Conservation (phyloP, 2,113 vertebrate genomes). For the Paratilapia polleni region DNA sequence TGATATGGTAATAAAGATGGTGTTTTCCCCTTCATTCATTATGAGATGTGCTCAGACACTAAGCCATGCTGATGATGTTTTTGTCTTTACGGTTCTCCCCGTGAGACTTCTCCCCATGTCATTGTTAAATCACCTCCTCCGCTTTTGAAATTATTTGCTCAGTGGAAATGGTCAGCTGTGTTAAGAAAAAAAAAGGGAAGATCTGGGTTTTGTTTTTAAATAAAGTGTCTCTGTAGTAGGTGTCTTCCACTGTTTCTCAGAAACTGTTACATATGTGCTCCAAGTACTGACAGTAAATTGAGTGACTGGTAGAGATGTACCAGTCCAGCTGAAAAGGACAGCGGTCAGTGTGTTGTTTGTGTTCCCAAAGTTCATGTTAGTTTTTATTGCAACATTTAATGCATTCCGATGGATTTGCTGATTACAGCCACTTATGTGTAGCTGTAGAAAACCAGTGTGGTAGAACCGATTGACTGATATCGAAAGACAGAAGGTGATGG, state of each 20-base stretch:
- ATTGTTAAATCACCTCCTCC: not conserved
- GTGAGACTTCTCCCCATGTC: not conserved
- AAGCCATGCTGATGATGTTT: not conserved
- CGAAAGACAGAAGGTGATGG: not conserved
- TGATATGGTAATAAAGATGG: not conserved
- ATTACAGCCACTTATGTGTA: not conserved
- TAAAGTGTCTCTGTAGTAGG: too few species aligned
- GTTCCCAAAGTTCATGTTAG: constrained; percentile 66
- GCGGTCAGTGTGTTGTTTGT: constrained; percentile 57
- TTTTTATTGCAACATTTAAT: constrained; percentile 51
- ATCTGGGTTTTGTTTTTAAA: too few species aligned
- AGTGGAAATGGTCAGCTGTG: not conserved
- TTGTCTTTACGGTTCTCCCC: not conserved
- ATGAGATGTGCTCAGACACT: not conserved
- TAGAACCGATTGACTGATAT: not conserved
- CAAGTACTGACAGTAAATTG: not conserved
- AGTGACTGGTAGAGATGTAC: constrained; percentile 31
- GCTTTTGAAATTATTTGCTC: not conserved
- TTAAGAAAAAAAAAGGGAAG: not conserved
- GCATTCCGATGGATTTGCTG: constrained; percentile 14
- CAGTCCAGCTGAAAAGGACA: not conserved
- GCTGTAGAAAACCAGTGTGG: not conserved
- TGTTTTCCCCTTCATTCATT: not conserved
- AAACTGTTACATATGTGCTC: not conserved
- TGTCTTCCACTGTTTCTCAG: not conserved